Base-by-base conservation (phyloP, 2,797 vertebrate species). In the Schizopygopsis malacanthus region DNA sequence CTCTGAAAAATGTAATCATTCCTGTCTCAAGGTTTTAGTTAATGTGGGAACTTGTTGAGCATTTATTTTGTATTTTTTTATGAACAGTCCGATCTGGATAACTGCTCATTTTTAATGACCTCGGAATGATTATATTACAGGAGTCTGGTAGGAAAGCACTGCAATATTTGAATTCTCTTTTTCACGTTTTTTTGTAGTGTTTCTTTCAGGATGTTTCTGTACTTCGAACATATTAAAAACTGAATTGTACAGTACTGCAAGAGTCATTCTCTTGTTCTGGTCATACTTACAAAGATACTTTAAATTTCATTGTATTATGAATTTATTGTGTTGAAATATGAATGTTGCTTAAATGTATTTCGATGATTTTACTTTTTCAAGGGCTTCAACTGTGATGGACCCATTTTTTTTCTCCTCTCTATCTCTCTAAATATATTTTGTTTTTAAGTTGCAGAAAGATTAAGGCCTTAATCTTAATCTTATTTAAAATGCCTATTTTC, bases 301-400 rank as follows among this genome's bases (percentile, higher is more conserved):
- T 92, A 94, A 92, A 93, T 93, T 93, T 93, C 93, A 91, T 90
- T 96, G 94, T 95, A 94, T 91, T 93, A 95, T 94, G 93, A 91
- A 93, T 95, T 93, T 93, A 94, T 94, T 95, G 94, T 95, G 94
- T 94, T 96, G 91, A 95, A 95, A 94, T 93, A 93, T 96, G 94
- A 96, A 95, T 96, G 95, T 95, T 94, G 94, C 93, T 94, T 94
- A 93, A 93, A 95, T 95, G 93, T 95, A 95, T 95, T 94, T 94
- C 91, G 94, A 95, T 93, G 94, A 93, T 91, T 94, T 95, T 86
- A 87, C 87, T 86, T 90, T 90, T 92, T 95, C 90, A 95, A 95
- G 94, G 95, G 94, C 95, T 95, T 95, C 94, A 92, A 92, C 89
- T 92, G 87, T 91, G 94, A 94, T 93, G 91, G 93, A 94, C 93